A percentile compares a stretch with the other conserved stretches of the same genome.
Conservation (phyloP, 2,888 invertebrate species). For the Neuroscelio doddi region DNA sequence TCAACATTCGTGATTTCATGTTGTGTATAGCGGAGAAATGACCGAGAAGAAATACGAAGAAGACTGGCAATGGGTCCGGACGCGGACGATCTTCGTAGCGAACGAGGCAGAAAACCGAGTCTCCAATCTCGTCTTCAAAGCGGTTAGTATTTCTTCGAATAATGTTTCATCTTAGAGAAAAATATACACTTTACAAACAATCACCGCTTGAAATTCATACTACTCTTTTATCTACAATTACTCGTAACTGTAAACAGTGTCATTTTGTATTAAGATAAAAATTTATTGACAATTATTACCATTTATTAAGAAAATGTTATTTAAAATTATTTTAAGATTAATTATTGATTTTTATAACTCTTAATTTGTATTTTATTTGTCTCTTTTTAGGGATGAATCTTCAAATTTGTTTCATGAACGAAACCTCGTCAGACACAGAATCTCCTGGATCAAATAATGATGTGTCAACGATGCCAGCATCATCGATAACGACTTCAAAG, state of each 20-base stretch:
- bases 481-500: slow-evolving; percentile 42
- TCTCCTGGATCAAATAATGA: slow-evolving; percentile 85
- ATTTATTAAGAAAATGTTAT: too few relatives aligned
- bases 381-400: slow-evolving; percentile 85
- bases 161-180: slow-evolving; percentile 10
- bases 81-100: slow-evolving; percentile 83
- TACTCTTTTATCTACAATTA: too few relatives aligned
- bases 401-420: slow-evolving; percentile 97
- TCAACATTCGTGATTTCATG: slow-evolving; percentile 23
- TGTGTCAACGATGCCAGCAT: slow-evolving; percentile 48
- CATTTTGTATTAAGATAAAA: too few relatives aligned
- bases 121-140: slow-evolving; percentile 90
- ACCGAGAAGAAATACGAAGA: slow-evolving; percentile 92
- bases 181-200: neutral
- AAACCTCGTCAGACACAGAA: slow-evolving; percentile 89
- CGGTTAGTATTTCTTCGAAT: slow-evolving; percentile 74
- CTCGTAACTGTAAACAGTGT: too few relatives aligned
- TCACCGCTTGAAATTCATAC: too few relatives aligned
- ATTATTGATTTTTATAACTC: too few relatives aligned
- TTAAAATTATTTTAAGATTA: too few relatives aligned
- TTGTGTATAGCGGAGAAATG: slow-evolving; percentile 84
- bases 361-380: slow-evolving; percentile 14
- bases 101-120: slow-evolving; percentile 88
- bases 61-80: slow-evolving; percentile 90
- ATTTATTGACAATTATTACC: too few relatives aligned